phyloP scores from a whole-genome alignment of 53 echinoderm and acorn worm species.

The Actinopyga echinites region DNA sequence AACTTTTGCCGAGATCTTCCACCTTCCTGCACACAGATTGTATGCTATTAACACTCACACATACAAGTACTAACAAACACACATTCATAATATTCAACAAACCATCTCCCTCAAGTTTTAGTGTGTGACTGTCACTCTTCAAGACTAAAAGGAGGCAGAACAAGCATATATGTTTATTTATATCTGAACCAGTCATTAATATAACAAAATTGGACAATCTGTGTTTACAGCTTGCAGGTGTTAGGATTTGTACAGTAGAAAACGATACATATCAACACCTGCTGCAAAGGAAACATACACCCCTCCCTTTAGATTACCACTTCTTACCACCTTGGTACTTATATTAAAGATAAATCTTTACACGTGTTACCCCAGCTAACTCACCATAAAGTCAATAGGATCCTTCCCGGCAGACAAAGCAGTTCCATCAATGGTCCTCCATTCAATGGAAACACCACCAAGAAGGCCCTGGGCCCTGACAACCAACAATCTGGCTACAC shows the following conservation, averaged over 20 bases:
- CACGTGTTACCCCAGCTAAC: neutral
- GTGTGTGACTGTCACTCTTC: too few relatives aligned
- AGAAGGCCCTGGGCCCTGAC: constrained; percentile 93
- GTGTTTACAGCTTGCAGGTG: too few relatives aligned
- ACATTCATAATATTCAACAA: too few relatives aligned
- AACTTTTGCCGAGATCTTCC: too few relatives aligned
- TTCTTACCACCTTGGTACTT: neutral
- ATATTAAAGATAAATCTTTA: neutral
- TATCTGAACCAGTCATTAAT: too few relatives aligned
- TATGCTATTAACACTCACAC: neutral
- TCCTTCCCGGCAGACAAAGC: constrained; percentile 94
- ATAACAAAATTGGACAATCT: too few relatives aligned
- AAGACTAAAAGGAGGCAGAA: too few relatives aligned
- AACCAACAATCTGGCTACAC: constrained; percentile 72
- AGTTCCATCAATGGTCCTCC: constrained; percentile 91
- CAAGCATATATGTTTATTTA: too few relatives aligned
- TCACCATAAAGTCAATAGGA: constrained; percentile 92
- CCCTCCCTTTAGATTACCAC: neutral
- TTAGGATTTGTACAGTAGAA: too few relatives aligned
- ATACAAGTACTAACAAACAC: too few relatives aligned
- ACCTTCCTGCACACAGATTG: neutral
- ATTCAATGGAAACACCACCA: constrained; percentile 86
- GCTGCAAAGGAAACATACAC: neutral
- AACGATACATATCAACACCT: too few relatives aligned
- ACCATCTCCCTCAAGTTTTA: too few relatives aligned